phyloP scores from a whole-genome alignment of 2,797 vertebrate genomes.

The Myioborus melanocephalus region DNA sequence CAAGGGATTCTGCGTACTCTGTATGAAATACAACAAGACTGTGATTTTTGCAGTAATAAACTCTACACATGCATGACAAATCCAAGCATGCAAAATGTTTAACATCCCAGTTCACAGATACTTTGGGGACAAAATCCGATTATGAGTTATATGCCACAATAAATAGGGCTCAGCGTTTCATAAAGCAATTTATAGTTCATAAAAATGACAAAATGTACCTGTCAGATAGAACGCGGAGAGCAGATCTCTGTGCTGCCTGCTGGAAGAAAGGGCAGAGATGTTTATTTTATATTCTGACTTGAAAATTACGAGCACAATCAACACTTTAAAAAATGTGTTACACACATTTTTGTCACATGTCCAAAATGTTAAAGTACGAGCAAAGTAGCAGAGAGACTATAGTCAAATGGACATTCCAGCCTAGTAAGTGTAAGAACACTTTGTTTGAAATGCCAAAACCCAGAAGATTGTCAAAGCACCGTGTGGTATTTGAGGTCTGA shows the following conservation, averaged over 20 bases:
- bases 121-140: slow-evolving; percentile 79
- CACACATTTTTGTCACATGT: slow-evolving; percentile 71
- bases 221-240: slow-evolving; percentile 78
- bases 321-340: slow-evolving; percentile 65
- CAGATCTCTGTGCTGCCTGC: slow-evolving; percentile 81
- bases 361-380: slow-evolving; percentile 65
- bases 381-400: slow-evolving; percentile 29
- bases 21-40: slow-evolving; percentile 75
- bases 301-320: slow-evolving; percentile 76
- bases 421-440: slow-evolving; percentile 33
- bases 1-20: slow-evolving; percentile 73
- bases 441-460: slow-evolving; percentile 1
- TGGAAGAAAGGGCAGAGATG: slow-evolving; percentile 81
- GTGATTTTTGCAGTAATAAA: slow-evolving; percentile 75
- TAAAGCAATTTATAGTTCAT: slow-evolving; percentile 85
- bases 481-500: slow-evolving; percentile 11
- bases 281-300: slow-evolving; percentile 82
- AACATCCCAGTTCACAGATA: slow-evolving; percentile 77
- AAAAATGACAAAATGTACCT: slow-evolving; percentile 86
- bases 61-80: slow-evolving; percentile 78
- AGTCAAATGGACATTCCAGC: slow-evolving; percentile 49
- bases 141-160: slow-evolving; percentile 82
- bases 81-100: slow-evolving; percentile 79
- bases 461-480: slow-evolving; percentile 25
- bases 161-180: slow-evolving; percentile 81